Conservation (phyloP, 1,140 invertebrate species). For the Tetranychus urticae region DNA sequence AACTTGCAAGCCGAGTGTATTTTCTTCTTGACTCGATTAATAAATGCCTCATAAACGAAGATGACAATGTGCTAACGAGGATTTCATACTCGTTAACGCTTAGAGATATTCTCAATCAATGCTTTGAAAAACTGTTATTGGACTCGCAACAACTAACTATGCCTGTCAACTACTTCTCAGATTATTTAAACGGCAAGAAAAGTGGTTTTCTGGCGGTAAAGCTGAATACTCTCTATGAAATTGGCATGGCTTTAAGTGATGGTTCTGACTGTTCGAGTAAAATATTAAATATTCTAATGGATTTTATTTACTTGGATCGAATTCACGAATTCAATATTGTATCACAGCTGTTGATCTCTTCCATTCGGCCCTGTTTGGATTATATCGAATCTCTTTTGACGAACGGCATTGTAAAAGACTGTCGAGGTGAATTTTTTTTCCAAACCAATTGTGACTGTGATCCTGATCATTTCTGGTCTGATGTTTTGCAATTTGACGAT, state of each 20-base stretch:
- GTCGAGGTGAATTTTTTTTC: not conserved
- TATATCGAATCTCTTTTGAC: not conserved
- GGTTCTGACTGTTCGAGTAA: not conserved
- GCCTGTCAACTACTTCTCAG: not conserved
- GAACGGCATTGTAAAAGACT: not conserved
- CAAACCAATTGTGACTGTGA: not conserved
- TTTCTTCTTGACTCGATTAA: not conserved
- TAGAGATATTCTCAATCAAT: not conserved
- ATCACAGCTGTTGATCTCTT: not conserved
- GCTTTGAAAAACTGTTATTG: not conserved
- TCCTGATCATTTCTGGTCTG: not conserved
- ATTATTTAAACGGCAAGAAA: not conserved
- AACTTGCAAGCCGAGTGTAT: not conserved
- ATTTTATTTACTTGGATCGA: not conserved
- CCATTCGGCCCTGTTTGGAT: not conserved
- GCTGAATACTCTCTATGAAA: not conserved
- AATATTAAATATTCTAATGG: not conserved
- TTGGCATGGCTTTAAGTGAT: not conserved
- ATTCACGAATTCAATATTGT: not conserved
- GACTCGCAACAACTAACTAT: not conserved
- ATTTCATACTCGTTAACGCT: not conserved
- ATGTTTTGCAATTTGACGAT: not conserved
- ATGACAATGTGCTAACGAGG: not conserved
- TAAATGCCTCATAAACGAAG: not conserved
- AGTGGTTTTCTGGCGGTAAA: not conserved